phyloP scores from a whole-genome alignment of 2,113 vertebrate genomes.

The Nicator chloris region DNA sequence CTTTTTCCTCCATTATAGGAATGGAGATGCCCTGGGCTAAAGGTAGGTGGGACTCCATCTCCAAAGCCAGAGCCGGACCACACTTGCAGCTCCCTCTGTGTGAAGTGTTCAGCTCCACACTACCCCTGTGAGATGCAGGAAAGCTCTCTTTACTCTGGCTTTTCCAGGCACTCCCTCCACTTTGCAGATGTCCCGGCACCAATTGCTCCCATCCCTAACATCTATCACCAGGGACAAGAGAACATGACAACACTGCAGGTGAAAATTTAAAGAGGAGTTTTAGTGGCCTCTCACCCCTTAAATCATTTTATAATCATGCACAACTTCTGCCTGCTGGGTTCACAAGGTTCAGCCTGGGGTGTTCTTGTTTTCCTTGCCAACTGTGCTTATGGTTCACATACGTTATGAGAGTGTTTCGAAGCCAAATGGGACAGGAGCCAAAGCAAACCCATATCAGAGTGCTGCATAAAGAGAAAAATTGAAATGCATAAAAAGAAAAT shows the following conservation, averaged over 20 bases:
- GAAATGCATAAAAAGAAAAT: neutral
- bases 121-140: neutral
- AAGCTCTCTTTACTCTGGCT: neutral
- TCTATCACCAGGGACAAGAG: neutral
- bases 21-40: neutral
- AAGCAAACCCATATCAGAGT: neutral
- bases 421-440: neutral
- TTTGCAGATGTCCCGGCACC: neutral
- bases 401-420: neutral
- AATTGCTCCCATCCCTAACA: neutral
- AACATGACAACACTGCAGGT: neutral
- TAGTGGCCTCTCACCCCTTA: neutral
- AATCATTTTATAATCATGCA: neutral
- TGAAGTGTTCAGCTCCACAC: neutral
- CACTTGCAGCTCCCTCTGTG: accelerated
- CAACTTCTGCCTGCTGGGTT: neutral
- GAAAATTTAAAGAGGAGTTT: neutral
- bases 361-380: neutral
- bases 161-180: too few species aligned
- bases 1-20: neutral
- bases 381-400: neutral
- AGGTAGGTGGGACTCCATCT: neutral
- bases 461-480: neutral
- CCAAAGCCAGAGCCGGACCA: neutral
- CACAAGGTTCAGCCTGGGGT: neutral